Percentiles rank a stretch among this genome's conserved stretches.
Conservation (phyloP, 2,113 vertebrate species). For the Lagopus leucura region DNA sequence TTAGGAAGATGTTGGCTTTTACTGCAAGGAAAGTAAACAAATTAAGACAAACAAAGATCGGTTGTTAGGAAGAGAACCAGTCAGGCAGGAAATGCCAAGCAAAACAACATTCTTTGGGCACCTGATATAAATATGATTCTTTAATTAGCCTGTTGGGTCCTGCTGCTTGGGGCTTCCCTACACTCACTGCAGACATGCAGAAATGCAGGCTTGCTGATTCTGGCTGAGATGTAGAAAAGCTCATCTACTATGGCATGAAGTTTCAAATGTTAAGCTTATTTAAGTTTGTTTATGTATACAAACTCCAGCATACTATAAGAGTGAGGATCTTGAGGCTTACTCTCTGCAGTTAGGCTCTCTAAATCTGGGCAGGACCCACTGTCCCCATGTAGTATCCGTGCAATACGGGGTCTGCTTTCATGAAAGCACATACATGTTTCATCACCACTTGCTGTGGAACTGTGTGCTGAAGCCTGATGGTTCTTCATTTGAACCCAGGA, state of each 20-base stretch:
- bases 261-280: neutral
- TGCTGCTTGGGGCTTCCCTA: neutral
- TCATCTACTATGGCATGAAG: neutral
- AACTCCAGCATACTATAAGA: neutral
- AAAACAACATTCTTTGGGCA: constrained; percentile 34
- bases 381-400: no score
- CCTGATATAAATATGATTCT: constrained; percentile 23
- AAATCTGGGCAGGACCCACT: neutral
- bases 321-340: neutral
- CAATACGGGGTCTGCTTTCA: neutral
- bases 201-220: neutral
- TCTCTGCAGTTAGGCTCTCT: rapidly evolving
- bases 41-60: constrained; percentile 34
- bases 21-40: constrained; percentile 57
- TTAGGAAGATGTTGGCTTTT: constrained; percentile 30
- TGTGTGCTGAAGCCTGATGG: no score
- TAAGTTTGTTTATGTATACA: neutral
- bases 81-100: constrained; percentile 56
- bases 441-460: neutral
- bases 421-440: neutral
- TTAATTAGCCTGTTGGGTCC: neutral
- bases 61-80: constrained; percentile 44
- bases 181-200: neutral
- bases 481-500: neutral
- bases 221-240: neutral